These are phyloP conservation scores for Liposcelis brunnea DNA, from an alignment of 2,888 invertebrate species.

Conservation along the genomic window DNA sequence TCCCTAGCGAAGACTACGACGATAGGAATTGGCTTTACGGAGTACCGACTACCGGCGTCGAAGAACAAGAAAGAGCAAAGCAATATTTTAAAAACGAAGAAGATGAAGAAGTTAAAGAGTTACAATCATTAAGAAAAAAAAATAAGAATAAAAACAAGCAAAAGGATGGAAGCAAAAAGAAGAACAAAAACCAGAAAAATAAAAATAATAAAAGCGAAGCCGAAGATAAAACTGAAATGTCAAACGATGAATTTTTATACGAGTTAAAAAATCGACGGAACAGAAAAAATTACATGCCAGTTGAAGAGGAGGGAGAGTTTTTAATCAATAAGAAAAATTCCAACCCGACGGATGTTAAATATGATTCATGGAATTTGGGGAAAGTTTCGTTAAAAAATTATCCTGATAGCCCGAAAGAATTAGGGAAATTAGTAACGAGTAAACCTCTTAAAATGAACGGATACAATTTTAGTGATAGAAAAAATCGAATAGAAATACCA, in stretches of 20 bases:
- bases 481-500: background rate
- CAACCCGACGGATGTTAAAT: no score
- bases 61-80: constrained; percentile 21
- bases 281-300: no score
- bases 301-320: no score
- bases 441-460: no score
- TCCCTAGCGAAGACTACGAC: constrained; percentile 1
- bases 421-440: no score
- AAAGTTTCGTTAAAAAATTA: no score
- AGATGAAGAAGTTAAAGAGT: constrained; percentile 7
- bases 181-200: background rate
- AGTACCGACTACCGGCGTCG: constrained; percentile 33
- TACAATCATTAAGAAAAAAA: background rate
- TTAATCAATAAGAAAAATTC: no score
- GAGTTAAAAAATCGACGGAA: no score
- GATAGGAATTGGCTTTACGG: constrained; percentile 1
- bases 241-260: no score
- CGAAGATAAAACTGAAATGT: no score
- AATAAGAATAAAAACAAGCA: background rate
- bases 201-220: background rate
- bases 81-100: constrained; percentile 7
- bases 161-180: background rate
- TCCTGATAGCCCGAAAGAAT: no score
- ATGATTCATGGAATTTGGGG: no score
- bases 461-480: background rate